Conservation (phyloP, 2,797 vertebrate species). For the Nannoperca australis region DNA sequence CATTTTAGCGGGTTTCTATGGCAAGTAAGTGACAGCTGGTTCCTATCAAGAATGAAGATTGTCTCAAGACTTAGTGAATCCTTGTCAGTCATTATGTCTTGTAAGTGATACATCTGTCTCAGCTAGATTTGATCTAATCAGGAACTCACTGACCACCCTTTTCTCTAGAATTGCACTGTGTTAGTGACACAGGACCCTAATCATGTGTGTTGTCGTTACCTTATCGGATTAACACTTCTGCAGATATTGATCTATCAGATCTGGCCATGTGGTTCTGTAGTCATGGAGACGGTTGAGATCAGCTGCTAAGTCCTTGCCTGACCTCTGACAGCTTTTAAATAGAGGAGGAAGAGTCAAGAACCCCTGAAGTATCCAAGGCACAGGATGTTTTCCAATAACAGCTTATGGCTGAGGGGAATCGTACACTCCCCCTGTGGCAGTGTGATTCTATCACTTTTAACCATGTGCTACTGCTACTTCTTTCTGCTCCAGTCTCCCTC, state of each 20-base stretch:
- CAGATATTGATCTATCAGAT: constrained; percentile 45
- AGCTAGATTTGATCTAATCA: constrained; percentile 17
- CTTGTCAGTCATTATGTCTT: constrained; percentile 18
- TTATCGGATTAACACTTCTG: constrained; percentile 54
- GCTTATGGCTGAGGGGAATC: constrained; percentile 73
- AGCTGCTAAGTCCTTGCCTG: constrained; percentile 47
- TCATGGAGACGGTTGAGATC: constrained; percentile 29
- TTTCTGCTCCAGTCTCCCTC: constrained; percentile 42
- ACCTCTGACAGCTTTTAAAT: constrained; percentile 73
- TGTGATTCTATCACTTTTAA: constrained; percentile 77
- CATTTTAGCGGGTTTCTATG: not conserved
- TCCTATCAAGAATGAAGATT: not conserved
- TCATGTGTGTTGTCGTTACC: constrained; percentile 38
- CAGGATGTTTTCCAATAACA: constrained; percentile 81
- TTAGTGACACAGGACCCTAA: constrained; percentile 21
- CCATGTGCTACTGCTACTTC: constrained; percentile 62
- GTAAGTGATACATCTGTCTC: constrained; percentile 2
- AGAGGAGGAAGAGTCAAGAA: constrained; percentile 58
- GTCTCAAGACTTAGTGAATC: not conserved
- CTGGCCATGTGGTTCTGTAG: constrained; percentile 17
- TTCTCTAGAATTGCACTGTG: constrained; percentile 28
- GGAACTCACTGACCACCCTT: constrained; percentile 9
- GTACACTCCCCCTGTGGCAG: constrained; percentile 65
- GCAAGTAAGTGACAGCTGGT: not conserved
- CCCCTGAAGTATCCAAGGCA: constrained; percentile 62